A percentile compares a stretch with the other conserved stretches of the same genome.
Conservation (phyloP, 2,888 invertebrate genomes). For the Romanomermis culicivorax region DNA sequence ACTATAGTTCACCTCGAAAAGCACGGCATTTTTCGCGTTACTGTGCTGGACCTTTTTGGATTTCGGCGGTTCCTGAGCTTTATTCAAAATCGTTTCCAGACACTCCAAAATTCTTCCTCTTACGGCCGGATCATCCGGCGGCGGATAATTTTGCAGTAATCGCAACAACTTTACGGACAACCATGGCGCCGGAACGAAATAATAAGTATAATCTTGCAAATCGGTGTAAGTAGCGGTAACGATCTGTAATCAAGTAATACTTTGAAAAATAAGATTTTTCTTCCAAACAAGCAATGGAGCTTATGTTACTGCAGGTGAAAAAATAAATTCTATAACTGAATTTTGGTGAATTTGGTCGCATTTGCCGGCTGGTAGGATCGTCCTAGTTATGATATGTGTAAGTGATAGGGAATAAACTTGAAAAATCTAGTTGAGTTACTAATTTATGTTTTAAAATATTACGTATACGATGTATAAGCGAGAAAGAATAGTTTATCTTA, state of each 20-base stretch:
- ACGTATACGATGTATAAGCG: too few relatives aligned
- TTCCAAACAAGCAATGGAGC: too few relatives aligned
- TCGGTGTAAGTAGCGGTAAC: constrained; percentile 97
- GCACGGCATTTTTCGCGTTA: constrained; percentile 96
- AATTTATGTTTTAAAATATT: too few relatives aligned
- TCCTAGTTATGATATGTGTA: too few relatives aligned
- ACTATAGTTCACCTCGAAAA: constrained; percentile 98
- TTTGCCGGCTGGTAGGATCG: too few relatives aligned
- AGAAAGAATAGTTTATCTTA: too few relatives aligned
- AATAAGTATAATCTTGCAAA: constrained; percentile 97
- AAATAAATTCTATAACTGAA: too few relatives aligned
- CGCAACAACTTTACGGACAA: constrained; percentile 86
- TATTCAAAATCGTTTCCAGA: constrained; percentile 65
- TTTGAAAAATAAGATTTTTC: not conserved
- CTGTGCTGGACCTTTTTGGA: constrained; percentile 99
- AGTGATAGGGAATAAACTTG: too few relatives aligned
- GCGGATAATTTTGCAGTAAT: constrained; percentile 89
- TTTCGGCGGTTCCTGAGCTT: constrained; percentile 92
- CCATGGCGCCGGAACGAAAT: constrained; percentile 99
- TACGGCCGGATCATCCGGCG: constrained; percentile 92
- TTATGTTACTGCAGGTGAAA: too few relatives aligned
- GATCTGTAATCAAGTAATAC: constrained; percentile 42
- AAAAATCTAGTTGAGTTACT: too few relatives aligned
- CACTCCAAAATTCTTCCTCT: constrained; percentile 88
- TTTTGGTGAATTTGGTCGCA: too few relatives aligned